Evolutionary conservation across 2,797 vertebrate genomes (phyloP), one percentile per base, ranked within the genome.

Genomic region (Tadarida brasiliensis): DNA sequence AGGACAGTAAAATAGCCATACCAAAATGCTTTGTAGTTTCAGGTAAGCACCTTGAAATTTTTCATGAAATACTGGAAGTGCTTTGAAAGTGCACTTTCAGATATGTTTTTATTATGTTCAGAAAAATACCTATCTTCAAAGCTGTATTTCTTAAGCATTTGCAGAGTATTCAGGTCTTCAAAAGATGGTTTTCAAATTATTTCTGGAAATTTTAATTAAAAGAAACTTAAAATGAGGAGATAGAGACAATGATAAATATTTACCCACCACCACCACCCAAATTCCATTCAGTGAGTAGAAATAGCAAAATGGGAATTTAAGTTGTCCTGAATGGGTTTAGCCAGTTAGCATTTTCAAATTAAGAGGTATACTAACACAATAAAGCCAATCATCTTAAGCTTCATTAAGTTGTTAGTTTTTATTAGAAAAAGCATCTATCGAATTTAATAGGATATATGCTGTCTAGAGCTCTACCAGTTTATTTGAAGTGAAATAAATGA

Each of bases 261-360:
- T 19, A 30, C 22, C n/a, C n/a, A 33, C 47, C 19, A 35, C 70
- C 30, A 11, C 56, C 67, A 2, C 24, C 19, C 35, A 71, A 92
- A 57, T 67, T 33, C 28, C 14, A 67, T 73, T 87, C 22, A 20
- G 15, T 5, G 14, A 90, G 4, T 11, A 81, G 28, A 87, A 90
- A 24, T 1, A 39, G 28, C 70, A 86, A 67, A 82, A 71, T 28
- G 30, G 44, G 1, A 56, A 39, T 35, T 65, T 24, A 68, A 47
- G 28, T 44, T 82, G 51, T 95, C 63, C 28, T 83, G 2, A 80
- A 33, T 67, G 39, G 11, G 35, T 65, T 88, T 59, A 77, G 61
- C 57, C 28, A 92, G 49, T 68, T 78, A 70, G 7, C 73, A 82
- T 71, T 83, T 94, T 15, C 82, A 97, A 90, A 39, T 56, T 76